phyloP scores from a whole-genome alignment of 2,113 vertebrate genomes.

The Myrmophylax atrothorax region DNA sequence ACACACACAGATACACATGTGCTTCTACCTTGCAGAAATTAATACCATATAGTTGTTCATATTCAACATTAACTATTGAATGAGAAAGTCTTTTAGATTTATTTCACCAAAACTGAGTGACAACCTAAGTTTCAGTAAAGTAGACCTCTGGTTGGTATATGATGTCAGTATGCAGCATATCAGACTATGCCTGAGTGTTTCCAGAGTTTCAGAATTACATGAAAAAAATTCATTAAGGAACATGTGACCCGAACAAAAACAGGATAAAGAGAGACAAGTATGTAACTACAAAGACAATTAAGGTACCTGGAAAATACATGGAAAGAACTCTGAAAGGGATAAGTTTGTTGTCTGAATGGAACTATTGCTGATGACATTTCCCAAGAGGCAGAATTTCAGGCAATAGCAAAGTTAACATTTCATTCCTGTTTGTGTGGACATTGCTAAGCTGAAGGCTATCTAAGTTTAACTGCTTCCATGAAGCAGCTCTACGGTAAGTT shows the following conservation, averaged over 20 bases:
- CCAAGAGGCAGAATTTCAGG: not conserved
- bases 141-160: not conserved
- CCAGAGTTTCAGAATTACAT: not conserved
- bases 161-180: not conserved
- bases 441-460: not conserved
- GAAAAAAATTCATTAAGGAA: not conserved
- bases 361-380: not conserved
- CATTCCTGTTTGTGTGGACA: not conserved
- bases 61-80: not conserved
- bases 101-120: not conserved
- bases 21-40: not conserved
- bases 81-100: not conserved
- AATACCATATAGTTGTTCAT: not conserved
- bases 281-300: not conserved
- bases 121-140: not conserved
- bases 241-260: not conserved
- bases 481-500: not conserved
- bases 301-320: not conserved
- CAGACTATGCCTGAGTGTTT: not conserved
- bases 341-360: not conserved
- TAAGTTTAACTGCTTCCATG: not conserved
- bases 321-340: not conserved
- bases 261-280: not conserved
- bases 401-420: not conserved
- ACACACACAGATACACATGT: accelerated